Evolutionary conservation across 2,797 vertebrate species (phyloP).

Genomic region (Pipistrellus kuhlii): DNA sequence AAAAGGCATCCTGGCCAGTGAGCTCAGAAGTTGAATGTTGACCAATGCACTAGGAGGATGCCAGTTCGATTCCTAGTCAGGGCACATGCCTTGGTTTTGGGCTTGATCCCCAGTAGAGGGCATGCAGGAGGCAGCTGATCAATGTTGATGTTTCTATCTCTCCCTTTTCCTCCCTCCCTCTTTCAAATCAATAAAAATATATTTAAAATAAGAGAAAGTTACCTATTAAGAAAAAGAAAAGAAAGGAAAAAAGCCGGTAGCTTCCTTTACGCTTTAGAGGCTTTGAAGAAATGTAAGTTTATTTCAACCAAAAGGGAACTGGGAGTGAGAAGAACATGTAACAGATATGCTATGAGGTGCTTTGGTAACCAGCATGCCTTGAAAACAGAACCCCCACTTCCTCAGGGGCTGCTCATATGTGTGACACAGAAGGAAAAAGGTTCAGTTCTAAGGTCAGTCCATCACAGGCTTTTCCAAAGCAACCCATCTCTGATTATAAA

Average conservation of each 20-base stretch:
- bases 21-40: not conserved
- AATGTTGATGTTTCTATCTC: not conserved
- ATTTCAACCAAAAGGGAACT: conserved; percentile 17
- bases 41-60: not conserved
- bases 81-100: not conserved
- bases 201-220: no score
- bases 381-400: not conserved
- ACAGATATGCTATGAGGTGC: not conserved
- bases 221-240: no score
- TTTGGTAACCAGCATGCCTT: not conserved
- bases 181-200: no score
- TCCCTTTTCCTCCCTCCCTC: no score
- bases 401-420: not conserved
- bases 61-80: not conserved
- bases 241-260: not conserved
- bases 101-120: not conserved
- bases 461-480: conserved; percentile 32
- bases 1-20: not conserved
- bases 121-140: not conserved
- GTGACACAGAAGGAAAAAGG: not conserved
- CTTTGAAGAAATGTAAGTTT: conserved; percentile 48
- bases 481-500: conserved; percentile 29
- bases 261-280: conserved; percentile 16
- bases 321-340: conserved; percentile 19
- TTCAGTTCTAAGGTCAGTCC: conserved; percentile 30